Percentiles rank a stretch among this genome's conserved stretches.
Evolutionary conservation across 1,140 invertebrate genomes (phyloP).

Genomic region (Bombyx mandarina): DNA sequence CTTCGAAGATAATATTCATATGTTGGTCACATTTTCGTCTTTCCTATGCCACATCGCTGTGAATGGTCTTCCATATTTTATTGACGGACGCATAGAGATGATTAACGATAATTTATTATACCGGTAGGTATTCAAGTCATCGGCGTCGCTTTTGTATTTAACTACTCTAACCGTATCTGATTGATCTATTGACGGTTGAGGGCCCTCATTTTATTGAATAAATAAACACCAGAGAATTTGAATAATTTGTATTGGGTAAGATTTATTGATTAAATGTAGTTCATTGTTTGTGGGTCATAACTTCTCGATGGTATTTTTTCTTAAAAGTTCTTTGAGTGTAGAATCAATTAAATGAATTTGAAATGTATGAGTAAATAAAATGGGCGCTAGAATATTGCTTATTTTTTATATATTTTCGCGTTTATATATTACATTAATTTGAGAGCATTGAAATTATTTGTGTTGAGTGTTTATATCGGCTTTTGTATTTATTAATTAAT

Average conservation of each 20-base stretch:
- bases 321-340: no score
- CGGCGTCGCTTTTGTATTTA: conserved; percentile 18
- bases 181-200: conserved; percentile 29
- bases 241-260: no score
- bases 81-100: conserved; percentile 21
- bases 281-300: no score
- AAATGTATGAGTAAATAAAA: no score
- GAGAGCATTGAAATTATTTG: neutral
- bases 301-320: no score
- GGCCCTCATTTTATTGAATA: conserved; percentile 2
- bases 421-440: neutral
- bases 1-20: no score
- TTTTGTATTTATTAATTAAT: no score
- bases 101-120: conserved; percentile 41
- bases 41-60: no score
- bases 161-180: conserved; percentile 19
- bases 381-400: neutral
- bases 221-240: neutral
- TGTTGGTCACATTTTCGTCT: no score
- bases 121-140: conserved; percentile 18
- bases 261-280: no score
- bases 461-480: neutral
- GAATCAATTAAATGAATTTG: no score
- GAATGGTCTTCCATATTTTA: conserved; percentile 5
- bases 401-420: neutral